These are phyloP conservation scores for Oceanodroma leucorhoa DNA, from an alignment of 2,797 vertebrate species.

Conservation along the genomic window DNA sequence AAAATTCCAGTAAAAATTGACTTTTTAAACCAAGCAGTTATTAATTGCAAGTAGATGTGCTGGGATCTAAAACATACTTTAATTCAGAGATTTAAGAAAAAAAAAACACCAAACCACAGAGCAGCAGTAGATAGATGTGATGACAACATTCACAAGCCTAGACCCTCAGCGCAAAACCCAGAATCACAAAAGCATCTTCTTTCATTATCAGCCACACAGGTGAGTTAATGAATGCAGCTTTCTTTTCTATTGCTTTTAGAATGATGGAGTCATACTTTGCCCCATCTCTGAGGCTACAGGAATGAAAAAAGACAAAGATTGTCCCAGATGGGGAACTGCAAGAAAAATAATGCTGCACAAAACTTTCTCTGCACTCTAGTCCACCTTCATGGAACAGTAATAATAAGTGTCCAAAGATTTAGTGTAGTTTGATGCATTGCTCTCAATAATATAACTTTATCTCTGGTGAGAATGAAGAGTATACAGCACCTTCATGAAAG, in stretches of 20 bases:
- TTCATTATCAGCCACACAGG: not conserved
- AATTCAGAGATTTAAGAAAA: not conserved
- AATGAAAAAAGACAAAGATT: not conserved
- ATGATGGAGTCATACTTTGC: not conserved
- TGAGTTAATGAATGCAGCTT: not conserved
- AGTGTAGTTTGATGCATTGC: not conserved
- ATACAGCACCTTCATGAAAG: not conserved
- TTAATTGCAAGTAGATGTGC: not conserved
- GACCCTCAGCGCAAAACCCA: not conserved
- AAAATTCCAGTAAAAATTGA: not conserved
- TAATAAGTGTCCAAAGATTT: not conserved
- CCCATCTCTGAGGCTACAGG: not conserved
- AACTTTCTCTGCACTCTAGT: not conserved
- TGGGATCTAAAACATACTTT: not conserved
- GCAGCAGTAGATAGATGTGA: not conserved
- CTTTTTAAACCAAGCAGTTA: not conserved
- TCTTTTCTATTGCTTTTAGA: not conserved
- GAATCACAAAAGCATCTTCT: not conserved
- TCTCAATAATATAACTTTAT: not conserved
- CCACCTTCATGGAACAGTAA: not conserved
- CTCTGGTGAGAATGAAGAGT: not conserved
- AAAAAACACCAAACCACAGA: not conserved
- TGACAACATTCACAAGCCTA: not conserved
- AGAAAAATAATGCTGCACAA: not conserved
- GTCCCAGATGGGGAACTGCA: not conserved